Percentiles rank a stretch among this genome's conserved stretches.
Evolutionary conservation across 2,797 vertebrate genomes (phyloP).

Genomic region (Neomorphus geoffroyi): DNA sequence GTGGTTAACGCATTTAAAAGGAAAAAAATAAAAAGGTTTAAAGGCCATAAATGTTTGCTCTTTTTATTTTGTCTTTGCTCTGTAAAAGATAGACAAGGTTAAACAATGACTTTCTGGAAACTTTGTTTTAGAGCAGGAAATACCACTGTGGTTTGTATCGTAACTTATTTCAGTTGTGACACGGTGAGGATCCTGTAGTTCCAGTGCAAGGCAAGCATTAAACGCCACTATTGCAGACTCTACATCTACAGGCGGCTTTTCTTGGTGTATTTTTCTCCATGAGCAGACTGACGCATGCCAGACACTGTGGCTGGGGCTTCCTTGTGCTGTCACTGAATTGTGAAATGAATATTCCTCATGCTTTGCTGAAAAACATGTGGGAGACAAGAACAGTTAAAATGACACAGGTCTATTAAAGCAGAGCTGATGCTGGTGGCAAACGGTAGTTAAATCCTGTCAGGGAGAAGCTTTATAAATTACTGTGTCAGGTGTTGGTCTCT

Average conservation of each 20-base stretch:
- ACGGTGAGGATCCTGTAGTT: rapidly evolving
- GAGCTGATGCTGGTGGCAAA: neutral
- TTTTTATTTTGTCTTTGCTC: neutral
- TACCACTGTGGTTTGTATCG: rapidly evolving
- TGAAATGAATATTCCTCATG: neutral
- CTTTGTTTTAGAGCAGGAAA: neutral
- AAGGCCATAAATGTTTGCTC: neutral
- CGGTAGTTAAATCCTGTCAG: neutral
- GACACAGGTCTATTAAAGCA: neutral
- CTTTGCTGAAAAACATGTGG: neutral
- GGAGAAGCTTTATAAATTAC: neutral
- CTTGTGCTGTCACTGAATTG: neutral
- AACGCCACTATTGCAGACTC: neutral
- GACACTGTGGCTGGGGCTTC: neutral
- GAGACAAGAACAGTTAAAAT: neutral
- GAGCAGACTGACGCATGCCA: neutral
- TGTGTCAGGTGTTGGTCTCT: neutral
- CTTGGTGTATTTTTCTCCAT: neutral
- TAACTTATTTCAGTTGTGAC: neutral
- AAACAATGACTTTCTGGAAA: neutral
- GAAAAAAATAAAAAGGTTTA: neutral
- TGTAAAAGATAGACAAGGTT: neutral
- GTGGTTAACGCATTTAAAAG: neutral
- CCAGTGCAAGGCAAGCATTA: neutral
- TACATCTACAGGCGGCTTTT: neutral